phyloP scores from a whole-genome alignment of 2,888 invertebrate genomes.

The Cryptocephalus moraei region DNA sequence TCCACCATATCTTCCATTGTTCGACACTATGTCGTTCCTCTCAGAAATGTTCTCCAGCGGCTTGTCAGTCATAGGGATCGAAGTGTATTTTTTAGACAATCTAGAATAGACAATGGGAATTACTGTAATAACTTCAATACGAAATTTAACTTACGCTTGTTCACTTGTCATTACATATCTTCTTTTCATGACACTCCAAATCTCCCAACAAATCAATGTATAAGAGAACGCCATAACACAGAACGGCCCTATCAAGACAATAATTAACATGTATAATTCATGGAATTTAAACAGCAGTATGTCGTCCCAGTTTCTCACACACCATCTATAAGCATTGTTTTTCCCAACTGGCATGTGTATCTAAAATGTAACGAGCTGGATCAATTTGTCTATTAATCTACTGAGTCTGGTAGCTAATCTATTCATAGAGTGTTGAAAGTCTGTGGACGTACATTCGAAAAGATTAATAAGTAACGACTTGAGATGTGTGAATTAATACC shows the following conservation, averaged over 20 bases:
- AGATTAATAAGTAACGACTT: too few relatives aligned
- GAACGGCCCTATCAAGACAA: constrained; percentile 53
- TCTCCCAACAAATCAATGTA: constrained; percentile 52
- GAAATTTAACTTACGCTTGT: constrained; percentile 33
- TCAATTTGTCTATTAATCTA: not conserved
- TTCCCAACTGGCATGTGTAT: constrained; percentile 27
- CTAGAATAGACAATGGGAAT: constrained; percentile 6
- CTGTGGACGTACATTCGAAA: too few relatives aligned
- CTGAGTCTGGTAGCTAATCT: too few relatives aligned
- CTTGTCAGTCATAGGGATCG: constrained; percentile 7
- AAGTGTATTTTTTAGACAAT: constrained; percentile 13
- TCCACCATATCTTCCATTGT: constrained; percentile 6
- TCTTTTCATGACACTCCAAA: constrained; percentile 51
- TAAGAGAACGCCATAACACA: constrained; percentile 56
- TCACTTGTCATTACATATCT: constrained; percentile 48
- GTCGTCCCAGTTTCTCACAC: constrained; percentile 45
- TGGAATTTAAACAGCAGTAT: constrained; percentile 42
- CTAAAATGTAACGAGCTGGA: constrained; percentile 16
- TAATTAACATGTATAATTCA: constrained; percentile 52
- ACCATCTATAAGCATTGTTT: constrained; percentile 43
- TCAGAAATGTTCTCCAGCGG: constrained; percentile 8
- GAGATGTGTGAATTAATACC: too few relatives aligned
- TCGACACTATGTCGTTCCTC: constrained; percentile 7
- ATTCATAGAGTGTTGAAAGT: too few relatives aligned
- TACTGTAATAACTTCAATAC: too few relatives aligned